Conservation (phyloP, 2,888 invertebrate species). For the Pardosa pseudoannulata region DNA sequence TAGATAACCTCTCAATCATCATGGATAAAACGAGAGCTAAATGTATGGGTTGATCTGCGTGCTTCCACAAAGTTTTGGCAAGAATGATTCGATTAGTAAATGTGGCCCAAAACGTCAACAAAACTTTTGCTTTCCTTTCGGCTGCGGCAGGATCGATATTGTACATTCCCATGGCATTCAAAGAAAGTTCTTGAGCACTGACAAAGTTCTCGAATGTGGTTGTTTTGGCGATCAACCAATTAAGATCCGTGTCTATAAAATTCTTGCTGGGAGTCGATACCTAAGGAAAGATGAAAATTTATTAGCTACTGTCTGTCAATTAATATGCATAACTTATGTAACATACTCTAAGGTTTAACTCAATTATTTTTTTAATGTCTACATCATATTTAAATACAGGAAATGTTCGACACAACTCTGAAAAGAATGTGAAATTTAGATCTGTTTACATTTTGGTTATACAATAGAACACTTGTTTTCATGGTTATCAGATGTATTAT, state of each 20-base stretch:
- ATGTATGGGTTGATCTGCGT: conserved; percentile 75
- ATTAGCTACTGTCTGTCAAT: no score
- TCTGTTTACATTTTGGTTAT: no score
- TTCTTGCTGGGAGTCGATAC: conserved; percentile 73
- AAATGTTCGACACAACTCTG: no score
- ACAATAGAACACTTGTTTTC: no score
- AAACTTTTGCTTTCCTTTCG: conserved; percentile 74
- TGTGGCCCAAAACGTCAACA: conserved; percentile 75
- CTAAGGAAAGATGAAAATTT: no score
- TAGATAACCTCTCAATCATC: conserved; percentile 73
- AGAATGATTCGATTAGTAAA: conserved; percentile 74
- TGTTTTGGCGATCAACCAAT: conserved; percentile 75
- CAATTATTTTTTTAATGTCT: no score
- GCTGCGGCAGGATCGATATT: conserved; percentile 73
- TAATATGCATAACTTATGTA: no score
- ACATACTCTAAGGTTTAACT: no score
- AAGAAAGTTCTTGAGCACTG: conserved; percentile 76
- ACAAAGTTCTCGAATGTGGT: conserved; percentile 77
- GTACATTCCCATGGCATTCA: conserved; percentile 76
- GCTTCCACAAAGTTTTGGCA: conserved; percentile 75
- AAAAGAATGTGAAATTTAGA: no score
- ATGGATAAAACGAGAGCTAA: conserved; percentile 75
- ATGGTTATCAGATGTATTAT: no score
- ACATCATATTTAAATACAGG: no score
- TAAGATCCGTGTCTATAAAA: conserved; percentile 75